Evolutionary conservation across 2,888 invertebrate genomes (phyloP), one percentile per base, ranked within the genome.

Genomic region (Macaria liturata): DNA sequence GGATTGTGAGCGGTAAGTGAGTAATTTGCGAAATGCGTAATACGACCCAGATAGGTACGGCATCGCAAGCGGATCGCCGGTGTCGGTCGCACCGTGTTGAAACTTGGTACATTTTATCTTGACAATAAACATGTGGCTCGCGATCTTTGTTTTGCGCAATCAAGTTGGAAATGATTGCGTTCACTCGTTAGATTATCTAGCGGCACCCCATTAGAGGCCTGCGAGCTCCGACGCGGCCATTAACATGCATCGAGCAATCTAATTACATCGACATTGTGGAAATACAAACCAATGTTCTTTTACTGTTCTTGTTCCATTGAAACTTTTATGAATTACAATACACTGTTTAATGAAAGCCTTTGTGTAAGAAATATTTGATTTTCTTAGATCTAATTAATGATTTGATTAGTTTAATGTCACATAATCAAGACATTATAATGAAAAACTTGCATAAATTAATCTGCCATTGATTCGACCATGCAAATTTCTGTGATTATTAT

Each of bases 21-120:
- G 76, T 61, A 77, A 75, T 83, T 88, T 89, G 82, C 84, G 83
- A 88, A 88, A 88, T 84, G 76, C 80, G 79, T 75, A 83, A 84
- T 84, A 83, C 75, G 88, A 84, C 87, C 88, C 77, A 89, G 84
- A 86, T 89, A 74, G 71, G 75, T 75, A 80, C 81, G 68, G 71
- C 83, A 81, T 84, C 81, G 83, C 69, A 77, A 81, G 74, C 71
- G 78, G 75, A 65, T 64, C 59, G 76, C 76, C 70, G 75, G 76
- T 76, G 76, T 75, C 70, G 75, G 76, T 76, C 67, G 70, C 65
- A 56, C 61, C 9, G 58, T 76, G 80, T 68, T 73, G 86, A 81
- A 85, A 87, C 73, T 34, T 64, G 70, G 71, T 78, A 74, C 76
- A 76, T 80, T 77, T 76, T 79, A 80, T 80, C 81, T 81, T 84